These are phyloP conservation scores for Psittacula derbiana DNA, from an alignment of 2,797 vertebrate species.

Conservation along the genomic window DNA sequence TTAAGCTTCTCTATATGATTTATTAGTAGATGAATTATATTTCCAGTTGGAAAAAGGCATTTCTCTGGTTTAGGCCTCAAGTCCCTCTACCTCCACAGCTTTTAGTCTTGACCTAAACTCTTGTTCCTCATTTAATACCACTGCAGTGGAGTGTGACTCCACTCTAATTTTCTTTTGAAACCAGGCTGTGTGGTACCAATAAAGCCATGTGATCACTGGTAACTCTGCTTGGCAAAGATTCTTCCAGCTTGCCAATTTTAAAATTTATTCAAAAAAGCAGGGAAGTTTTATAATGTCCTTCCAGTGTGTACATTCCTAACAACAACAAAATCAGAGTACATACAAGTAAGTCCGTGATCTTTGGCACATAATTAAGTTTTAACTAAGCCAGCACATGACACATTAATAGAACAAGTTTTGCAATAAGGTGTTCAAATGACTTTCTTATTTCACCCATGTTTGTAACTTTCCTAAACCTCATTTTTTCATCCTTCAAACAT, in stretches of 20 bases:
- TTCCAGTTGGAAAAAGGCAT: background rate
- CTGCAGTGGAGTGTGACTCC: background rate
- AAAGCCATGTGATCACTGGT: background rate
- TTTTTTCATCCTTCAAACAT: background rate
- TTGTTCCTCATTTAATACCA: background rate
- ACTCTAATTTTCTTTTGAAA: background rate
- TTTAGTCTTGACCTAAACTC: background rate
- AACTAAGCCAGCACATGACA: background rate
- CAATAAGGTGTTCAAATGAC: background rate
- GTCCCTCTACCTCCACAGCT: background rate
- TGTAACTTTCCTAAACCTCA: background rate
- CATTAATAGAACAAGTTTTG: background rate
- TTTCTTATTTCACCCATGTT: background rate
- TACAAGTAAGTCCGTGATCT: background rate
- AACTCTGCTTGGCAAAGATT: background rate
- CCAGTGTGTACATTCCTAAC: background rate
- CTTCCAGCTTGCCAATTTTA: background rate
- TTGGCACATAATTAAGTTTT: background rate
- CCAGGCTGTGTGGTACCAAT: background rate
- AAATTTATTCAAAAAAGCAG: background rate
- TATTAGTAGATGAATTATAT: background rate
- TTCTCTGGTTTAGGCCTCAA: background rate
- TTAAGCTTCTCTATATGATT: background rate
- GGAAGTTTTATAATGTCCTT: background rate
- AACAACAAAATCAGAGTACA: background rate